These are phyloP conservation scores for Gobio occitaniae DNA, from an alignment of 2,797 vertebrate genomes.

Conservation along the genomic window DNA sequence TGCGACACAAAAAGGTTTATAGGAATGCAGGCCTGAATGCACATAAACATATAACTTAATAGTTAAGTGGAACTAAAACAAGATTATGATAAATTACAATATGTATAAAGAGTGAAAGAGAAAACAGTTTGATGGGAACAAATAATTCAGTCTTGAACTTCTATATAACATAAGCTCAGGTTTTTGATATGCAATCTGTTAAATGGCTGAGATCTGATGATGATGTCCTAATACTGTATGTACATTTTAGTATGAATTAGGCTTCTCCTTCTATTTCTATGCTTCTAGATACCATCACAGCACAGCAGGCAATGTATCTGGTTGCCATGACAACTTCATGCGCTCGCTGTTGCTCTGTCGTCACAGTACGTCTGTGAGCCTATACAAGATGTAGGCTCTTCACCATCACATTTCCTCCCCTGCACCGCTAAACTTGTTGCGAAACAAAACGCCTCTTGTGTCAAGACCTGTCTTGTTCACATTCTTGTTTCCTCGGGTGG, in stretches of 20 bases:
- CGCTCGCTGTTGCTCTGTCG: neutral
- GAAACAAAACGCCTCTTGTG: too few relatives aligned
- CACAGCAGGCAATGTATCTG: neutral
- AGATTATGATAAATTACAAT: neutral
- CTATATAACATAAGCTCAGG: neutral
- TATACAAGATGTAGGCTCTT: neutral
- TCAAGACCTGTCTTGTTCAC: slow-evolving; percentile 68
- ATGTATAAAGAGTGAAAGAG: neutral
- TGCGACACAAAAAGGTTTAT: neutral
- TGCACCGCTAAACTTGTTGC: neutral
- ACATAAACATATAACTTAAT: neutral
- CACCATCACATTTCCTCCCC: neutral
- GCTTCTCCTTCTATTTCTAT: neutral
- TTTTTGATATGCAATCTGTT: neutral
- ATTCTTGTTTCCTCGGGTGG: slow-evolving; percentile 87
- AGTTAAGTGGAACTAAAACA: neutral
- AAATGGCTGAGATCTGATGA: neutral
- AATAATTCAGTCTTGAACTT: neutral
- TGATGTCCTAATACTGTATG: neutral
- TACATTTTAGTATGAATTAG: neutral
- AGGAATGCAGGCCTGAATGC: neutral
- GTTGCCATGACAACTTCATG: slow-evolving; percentile 14
- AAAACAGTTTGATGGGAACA: neutral
- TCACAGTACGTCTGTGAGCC: neutral
- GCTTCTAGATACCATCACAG: neutral